Evolutionary conservation across 2,797 vertebrate species (phyloP).

Genomic region (Phrynocephalus vlangalii): DNA sequence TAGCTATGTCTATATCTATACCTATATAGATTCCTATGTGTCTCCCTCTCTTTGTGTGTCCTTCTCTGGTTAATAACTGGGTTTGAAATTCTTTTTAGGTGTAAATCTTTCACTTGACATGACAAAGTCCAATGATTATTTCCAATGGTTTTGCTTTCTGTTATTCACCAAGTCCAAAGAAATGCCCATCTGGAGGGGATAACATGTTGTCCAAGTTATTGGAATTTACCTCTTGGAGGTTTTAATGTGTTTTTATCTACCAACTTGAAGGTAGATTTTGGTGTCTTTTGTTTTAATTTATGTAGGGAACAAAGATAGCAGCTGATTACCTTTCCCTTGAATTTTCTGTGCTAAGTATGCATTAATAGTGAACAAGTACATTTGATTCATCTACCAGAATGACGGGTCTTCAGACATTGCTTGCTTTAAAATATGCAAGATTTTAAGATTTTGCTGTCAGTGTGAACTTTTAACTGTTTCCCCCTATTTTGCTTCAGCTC

Average conservation of each 20-base stretch:
- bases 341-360: slow-evolving; percentile 64
- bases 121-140: slow-evolving; percentile 25
- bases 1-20: too few relatives aligned
- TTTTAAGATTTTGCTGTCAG: slow-evolving; percentile 65
- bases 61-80: slow-evolving; percentile 15
- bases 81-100: not conserved
- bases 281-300: slow-evolving; percentile 27
- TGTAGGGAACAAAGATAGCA: slow-evolving; percentile 36
- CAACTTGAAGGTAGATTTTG: slow-evolving; percentile 19
- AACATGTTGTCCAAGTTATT: slow-evolving; percentile 26
- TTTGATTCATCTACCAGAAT: slow-evolving; percentile 64
- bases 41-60: too few relatives aligned
- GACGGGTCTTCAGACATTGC: slow-evolving; percentile 62
- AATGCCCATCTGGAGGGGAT: slow-evolving; percentile 41
- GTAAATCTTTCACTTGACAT: slow-evolving; percentile 30
- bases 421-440: slow-evolving; percentile 63
- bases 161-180: slow-evolving; percentile 35
- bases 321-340: slow-evolving; percentile 56
- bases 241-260: slow-evolving; percentile 35
- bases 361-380: slow-evolving; percentile 59
- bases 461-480: slow-evolving; percentile 64
- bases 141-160: slow-evolving; percentile 11
- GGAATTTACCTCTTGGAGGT: not conserved
- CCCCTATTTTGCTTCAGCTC: slow-evolving; percentile 58
- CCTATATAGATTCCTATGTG: too few relatives aligned